Evolutionary conservation across 2,797 vertebrate species (phyloP), one percentile per base, ranked within the genome.

Genomic region (Typhlichthys subterraneus): DNA sequence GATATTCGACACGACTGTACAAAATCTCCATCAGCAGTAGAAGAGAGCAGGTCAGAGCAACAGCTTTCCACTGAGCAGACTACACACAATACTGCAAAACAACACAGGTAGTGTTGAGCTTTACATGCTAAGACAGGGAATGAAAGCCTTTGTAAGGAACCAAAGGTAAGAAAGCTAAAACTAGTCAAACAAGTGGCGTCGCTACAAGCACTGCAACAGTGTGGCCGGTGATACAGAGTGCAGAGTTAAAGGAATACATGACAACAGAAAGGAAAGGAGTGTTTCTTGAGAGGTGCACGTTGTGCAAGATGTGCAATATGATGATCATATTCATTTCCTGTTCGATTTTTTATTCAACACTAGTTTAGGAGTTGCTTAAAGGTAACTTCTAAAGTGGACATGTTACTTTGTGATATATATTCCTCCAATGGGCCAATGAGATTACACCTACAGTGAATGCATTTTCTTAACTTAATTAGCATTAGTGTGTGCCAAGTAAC

Each of bases 81-180:
- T 59, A 14, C 55, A 63, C 59, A 63, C 65, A 61, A 64, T 38
- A 48, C 23, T 29, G 23, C 23, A 29, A 4, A 29, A 29, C 23
- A 29, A 29, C 23, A 63, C 61, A 15, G 66, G 29, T 12, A 42
- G 69, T 29, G 23, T 29, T 29, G 23, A 29, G 23, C 23, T 67
- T 42, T 45, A 1, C 52, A 56, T 2, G 78, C 65, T 79, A 55
- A 29, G 4, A 29, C 23, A 7, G 45, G 46, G 69, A 55, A 42
- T 71, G 62, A 48, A 66, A 69, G 75, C 79, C 73, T 75, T 77
- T 75, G 23, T 14, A 69, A 23, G 50, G 53, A 73, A 68, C 61
- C 52, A 53, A 71, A 70, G 81, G 67, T 61, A 68, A 79, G 54
- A 73, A 52, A 70, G 55, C n/a, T 48, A 57, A 64, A 80, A 67